A percentile compares a stretch with the other conserved stretches of the same genome.
These are phyloP conservation scores for Acropora tenuis DNA, from an alignment of 64 coral and sea anemone genomes.

Conservation along the genomic window DNA sequence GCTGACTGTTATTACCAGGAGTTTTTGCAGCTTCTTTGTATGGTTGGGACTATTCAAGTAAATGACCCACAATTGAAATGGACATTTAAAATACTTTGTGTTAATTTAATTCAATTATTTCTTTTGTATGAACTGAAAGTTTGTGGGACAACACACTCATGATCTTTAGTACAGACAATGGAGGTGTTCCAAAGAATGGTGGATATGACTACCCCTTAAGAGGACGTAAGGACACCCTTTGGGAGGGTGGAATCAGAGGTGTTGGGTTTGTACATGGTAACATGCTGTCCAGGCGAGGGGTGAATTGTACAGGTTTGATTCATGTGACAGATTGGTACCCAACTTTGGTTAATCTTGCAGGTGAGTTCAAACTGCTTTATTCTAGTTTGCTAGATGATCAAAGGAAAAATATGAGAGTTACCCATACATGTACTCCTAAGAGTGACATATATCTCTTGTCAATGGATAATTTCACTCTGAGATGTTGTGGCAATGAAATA, in stretches of 20 bases:
- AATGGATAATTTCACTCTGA: no score
- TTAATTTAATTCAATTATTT: neutral
- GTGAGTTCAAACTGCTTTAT: slow-evolving; percentile 22
- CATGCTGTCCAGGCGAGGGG: slow-evolving; percentile 52
- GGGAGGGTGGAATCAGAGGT: slow-evolving; percentile 90
- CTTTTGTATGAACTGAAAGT: neutral
- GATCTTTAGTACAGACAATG: slow-evolving; percentile 92
- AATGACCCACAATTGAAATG: no score
- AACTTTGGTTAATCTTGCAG: slow-evolving; percentile 69
- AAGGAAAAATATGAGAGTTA: no score
- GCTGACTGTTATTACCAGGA: no score
- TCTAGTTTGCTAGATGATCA: neutral
- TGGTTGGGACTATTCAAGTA: no score
- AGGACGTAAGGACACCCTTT: slow-evolving; percentile 83
- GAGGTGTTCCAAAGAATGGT: slow-evolving; percentile 72
- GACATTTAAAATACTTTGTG: no score
- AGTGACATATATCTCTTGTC: no score
- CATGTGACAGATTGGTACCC: slow-evolving; percentile 88
- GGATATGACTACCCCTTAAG: slow-evolving; percentile 89
- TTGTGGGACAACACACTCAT: slow-evolving; percentile 84
- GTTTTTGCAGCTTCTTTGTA: no score
- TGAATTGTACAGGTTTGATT: slow-evolving; percentile 64
- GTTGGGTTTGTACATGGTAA: slow-evolving; percentile 86
- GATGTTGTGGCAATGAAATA: no score
- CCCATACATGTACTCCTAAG: no score